Evolutionary conservation across 2,888 invertebrate species (phyloP).

Genomic region (Helobdella robusta): DNA sequence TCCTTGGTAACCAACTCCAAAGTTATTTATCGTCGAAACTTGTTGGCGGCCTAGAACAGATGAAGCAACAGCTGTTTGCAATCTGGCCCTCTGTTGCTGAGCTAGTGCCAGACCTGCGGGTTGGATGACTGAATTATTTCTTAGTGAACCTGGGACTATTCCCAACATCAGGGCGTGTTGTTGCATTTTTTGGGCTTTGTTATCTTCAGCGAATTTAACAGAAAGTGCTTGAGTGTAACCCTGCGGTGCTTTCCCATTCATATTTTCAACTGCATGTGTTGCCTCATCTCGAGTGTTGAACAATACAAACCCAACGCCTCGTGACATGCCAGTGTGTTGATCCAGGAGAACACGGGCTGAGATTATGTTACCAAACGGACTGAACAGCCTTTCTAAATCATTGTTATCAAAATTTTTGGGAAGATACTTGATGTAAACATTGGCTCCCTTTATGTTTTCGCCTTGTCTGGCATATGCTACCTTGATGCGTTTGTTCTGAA

Average conservation of each 20-base stretch:
- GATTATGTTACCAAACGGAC: constrained; percentile 78
- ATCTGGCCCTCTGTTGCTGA: constrained; percentile 23
- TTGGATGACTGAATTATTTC: constrained; percentile 14
- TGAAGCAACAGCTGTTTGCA: neutral
- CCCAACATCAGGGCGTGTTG: constrained; percentile 21
- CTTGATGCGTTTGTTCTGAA: constrained; percentile 83
- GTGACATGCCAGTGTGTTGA: constrained; percentile 73
- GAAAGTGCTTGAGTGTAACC: constrained; percentile 60
- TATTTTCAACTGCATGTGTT: constrained; percentile 27
- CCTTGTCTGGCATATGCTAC: constrained; percentile 85
- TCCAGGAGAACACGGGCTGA: constrained; percentile 83
- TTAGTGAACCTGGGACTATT: neutral
- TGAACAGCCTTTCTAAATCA: constrained; percentile 73
- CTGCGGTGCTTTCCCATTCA: constrained; percentile 31
- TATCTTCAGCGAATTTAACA: constrained; percentile 76
- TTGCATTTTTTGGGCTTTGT: constrained; percentile 43
- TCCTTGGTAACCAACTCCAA: constrained; percentile 26
- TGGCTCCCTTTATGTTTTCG: constrained; percentile 83
- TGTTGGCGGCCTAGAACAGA: neutral
- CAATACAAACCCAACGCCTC: constrained; percentile 76
- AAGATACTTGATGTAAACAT: constrained; percentile 82
- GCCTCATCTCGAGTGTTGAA: constrained; percentile 58
- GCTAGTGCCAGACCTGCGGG: constrained; percentile 8
- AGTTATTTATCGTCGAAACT: neutral
- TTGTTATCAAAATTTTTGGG: constrained; percentile 60